phyloP scores from a whole-genome alignment of 2,113 vertebrate species.

The Brachyistius frenatus region DNA sequence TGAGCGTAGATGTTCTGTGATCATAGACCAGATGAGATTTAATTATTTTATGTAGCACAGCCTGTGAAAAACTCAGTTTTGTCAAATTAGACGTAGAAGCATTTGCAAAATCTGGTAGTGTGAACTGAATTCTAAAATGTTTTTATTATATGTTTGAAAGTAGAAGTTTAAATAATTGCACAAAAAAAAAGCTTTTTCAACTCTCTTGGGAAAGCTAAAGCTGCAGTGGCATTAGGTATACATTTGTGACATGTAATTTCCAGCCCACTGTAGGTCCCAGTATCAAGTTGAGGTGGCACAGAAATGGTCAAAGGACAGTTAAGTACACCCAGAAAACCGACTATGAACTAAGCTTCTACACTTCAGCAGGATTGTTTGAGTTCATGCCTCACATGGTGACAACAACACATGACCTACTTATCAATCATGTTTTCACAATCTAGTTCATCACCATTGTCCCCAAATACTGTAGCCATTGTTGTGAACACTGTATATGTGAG shows the following conservation, averaged over 20 bases:
- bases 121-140: background rate
- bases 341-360: conserved; percentile 42
- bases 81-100: background rate
- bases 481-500: conserved; percentile 66
- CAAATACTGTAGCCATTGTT: conserved; percentile 79
- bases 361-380: conserved; percentile 61
- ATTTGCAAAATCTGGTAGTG: background rate
- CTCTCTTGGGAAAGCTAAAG: background rate
- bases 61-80: background rate
- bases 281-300: background rate
- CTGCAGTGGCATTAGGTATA: background rate
- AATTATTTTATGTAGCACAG: conserved; percentile 37
- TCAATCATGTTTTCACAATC: conserved; percentile 76
- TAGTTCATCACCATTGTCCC: conserved; percentile 76
- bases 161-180: background rate
- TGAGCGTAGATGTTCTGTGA: conserved; percentile 58
- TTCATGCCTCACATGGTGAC: conserved; percentile 78
- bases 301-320: conserved; percentile 13
- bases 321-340: conserved; percentile 26
- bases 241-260: background rate
- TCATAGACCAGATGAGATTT: conserved; percentile 57
- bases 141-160: too few species aligned
- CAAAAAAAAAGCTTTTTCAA: background rate
- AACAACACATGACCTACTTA: conserved; percentile 85
- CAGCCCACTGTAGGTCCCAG: background rate